These are phyloP conservation scores for Atherinomorus stipes DNA, from an alignment of 2,113 vertebrate genomes.

Conservation along the genomic window DNA sequence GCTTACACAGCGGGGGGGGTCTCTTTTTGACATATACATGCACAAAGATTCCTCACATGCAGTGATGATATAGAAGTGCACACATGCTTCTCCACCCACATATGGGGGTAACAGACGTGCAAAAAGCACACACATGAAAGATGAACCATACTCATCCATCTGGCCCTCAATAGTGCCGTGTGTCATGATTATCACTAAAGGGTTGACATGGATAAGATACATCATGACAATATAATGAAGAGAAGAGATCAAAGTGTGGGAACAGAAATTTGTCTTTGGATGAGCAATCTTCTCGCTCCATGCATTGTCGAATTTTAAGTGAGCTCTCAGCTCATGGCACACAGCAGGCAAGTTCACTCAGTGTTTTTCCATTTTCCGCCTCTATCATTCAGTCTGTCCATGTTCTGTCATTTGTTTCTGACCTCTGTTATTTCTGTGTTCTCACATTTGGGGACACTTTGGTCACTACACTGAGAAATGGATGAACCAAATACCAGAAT, in stretches of 20 bases:
- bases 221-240: constrained; percentile 27
- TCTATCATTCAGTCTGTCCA: neutral
- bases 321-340: neutral
- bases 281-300: constrained; percentile 14
- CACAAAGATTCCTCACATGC: constrained; percentile 4
- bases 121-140: constrained; percentile 32
- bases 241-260: constrained; percentile 20
- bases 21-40: no score
- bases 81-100: constrained; percentile 50
- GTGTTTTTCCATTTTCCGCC: neutral
- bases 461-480: constrained; percentile 40
- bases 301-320: constrained; percentile 21
- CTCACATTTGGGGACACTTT: constrained; percentile 9
- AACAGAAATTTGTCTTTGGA: constrained; percentile 5
- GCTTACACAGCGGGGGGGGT: no score
- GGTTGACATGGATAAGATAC: neutral
- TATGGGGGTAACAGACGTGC: constrained; percentile 24
- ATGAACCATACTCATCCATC: constrained; percentile 62
- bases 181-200: constrained; percentile 33
- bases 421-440: constrained; percentile 16
- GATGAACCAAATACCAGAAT: constrained; percentile 31
- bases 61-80: constrained; percentile 7
- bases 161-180: constrained; percentile 47
- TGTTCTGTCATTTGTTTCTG: constrained; percentile 30
- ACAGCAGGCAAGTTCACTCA: constrained; percentile 34